phyloP scores from a whole-genome alignment of 2,113 vertebrate species.

The Rhynchomys soricoides region DNA sequence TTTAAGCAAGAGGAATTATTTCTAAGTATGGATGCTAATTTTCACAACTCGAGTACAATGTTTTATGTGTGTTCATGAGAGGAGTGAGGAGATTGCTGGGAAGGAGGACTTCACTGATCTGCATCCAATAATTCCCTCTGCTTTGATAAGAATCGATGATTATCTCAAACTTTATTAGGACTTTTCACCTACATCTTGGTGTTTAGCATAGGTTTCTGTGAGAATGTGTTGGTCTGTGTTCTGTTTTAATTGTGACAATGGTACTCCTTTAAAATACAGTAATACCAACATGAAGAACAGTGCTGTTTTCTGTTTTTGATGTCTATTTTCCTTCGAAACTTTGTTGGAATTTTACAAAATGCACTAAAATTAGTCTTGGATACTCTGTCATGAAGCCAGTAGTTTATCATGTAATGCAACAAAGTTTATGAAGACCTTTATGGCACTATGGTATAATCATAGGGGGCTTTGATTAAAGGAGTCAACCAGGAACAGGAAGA shows the following conservation, averaged over 20 bases:
- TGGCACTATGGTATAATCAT: background rate
- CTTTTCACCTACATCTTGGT: background rate
- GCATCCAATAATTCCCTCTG: background rate
- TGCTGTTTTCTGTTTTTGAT: background rate
- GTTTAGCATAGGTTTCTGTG: background rate
- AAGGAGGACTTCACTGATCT: background rate
- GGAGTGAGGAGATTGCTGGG: background rate
- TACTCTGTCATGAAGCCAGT: background rate
- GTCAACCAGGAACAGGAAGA: accelerated
- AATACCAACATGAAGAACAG: background rate
- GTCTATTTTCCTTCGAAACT: background rate
- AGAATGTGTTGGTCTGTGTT: constrained; percentile 1
- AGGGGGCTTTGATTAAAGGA: background rate
- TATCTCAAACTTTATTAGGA: constrained; percentile 10
- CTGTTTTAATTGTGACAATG: background rate
- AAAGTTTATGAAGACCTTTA: background rate
- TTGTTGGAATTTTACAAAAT: background rate
- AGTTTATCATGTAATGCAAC: background rate
- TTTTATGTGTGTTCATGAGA: background rate
- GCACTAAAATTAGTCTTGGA: background rate
- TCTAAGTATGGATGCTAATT: background rate
- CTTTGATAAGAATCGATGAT: background rate
- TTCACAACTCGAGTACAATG: background rate
- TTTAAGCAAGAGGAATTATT: background rate
- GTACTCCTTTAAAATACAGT: background rate